Conservation (phyloP, 2,888 invertebrate genomes). For the Mongoloraphidia duomilia region DNA sequence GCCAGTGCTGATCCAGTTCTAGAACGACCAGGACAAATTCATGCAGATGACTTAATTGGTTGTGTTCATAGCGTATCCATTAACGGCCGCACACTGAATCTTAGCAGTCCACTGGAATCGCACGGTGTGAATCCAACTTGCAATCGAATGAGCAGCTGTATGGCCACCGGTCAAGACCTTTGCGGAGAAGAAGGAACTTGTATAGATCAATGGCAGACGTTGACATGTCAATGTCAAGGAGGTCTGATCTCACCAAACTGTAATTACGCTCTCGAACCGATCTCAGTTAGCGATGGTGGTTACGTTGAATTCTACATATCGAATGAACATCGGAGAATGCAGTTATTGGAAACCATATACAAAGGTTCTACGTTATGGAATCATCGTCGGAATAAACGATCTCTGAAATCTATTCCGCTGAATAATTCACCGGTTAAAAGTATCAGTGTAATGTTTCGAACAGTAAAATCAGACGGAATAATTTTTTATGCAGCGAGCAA, state of each 20-base stretch:
- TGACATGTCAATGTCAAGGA: conserved; percentile 56
- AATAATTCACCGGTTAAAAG: conserved; percentile 45
- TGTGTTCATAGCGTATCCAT: conserved; percentile 84
- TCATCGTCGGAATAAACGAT: conserved; percentile 28
- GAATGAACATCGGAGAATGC: conserved; percentile 76
- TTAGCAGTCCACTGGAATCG: conserved; percentile 61
- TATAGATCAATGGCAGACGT: conserved; percentile 70
- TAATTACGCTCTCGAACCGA: conserved; percentile 57
- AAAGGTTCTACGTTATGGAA: conserved; percentile 58
- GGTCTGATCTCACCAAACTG: conserved; percentile 67
- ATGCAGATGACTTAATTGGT: conserved; percentile 85
- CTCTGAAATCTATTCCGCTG: conserved; percentile 12
- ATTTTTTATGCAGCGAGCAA: conserved; percentile 78
- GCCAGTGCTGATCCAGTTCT: conserved; percentile 71
- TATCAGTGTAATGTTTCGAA: conserved; percentile 67
- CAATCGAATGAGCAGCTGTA: conserved; percentile 53
- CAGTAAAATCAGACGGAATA: conserved; percentile 61
- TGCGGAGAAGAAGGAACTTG: conserved; percentile 58
- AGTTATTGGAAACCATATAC: conserved; percentile 66
- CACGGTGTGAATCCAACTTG: conserved; percentile 64
- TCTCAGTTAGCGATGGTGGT: conserved; percentile 64
- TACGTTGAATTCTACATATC: conserved; percentile 65
- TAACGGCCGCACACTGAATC: conserved; percentile 70
- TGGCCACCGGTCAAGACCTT: conserved; percentile 32
- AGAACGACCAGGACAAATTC: conserved; percentile 79